Evolutionary conservation across 2,113 vertebrate genomes (phyloP).

Genomic region (Neomonachus schauinslandi): DNA sequence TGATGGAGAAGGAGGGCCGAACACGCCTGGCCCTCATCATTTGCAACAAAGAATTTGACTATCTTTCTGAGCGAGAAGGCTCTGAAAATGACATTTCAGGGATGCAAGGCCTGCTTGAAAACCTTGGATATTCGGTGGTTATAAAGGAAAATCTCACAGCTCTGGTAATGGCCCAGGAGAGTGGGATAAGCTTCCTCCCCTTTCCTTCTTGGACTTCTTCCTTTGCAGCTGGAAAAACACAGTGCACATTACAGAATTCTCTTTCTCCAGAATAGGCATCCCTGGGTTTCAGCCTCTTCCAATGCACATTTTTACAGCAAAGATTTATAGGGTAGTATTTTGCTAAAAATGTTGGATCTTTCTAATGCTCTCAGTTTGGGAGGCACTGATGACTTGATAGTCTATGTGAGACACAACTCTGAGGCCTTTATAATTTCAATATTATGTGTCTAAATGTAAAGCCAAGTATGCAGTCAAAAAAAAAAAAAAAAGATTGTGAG

Average conservation of each 20-base stretch:
- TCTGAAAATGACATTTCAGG: conserved; percentile 34
- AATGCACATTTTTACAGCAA: neutral
- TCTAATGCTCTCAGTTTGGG: neutral
- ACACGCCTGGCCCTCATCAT: conserved; percentile 60
- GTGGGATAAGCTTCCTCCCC: neutral
- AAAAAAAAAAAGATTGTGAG: neutral
- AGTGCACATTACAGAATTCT: neutral
- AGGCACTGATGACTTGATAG: neutral
- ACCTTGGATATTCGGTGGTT: conserved; percentile 50
- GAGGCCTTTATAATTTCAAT: neutral
- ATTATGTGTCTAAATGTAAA: neutral
- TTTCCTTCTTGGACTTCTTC: neutral
- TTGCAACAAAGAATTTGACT: conserved; percentile 41
- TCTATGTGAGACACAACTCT: neutral
- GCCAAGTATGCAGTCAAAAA: neutral
- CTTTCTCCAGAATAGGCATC: neutral
- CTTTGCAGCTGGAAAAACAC: neutral
- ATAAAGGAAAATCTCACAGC: conserved; percentile 54
- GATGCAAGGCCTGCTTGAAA: conserved; percentile 50
- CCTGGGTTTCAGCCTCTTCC: neutral
- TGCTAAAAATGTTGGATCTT: neutral
- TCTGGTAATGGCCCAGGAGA: neutral
- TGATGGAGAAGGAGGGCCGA: conserved; percentile 47
- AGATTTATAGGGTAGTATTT: neutral
- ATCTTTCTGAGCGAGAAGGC: neutral